Conservation (phyloP, 2,113 vertebrate genomes). For the Ceyx cyanopectus region DNA sequence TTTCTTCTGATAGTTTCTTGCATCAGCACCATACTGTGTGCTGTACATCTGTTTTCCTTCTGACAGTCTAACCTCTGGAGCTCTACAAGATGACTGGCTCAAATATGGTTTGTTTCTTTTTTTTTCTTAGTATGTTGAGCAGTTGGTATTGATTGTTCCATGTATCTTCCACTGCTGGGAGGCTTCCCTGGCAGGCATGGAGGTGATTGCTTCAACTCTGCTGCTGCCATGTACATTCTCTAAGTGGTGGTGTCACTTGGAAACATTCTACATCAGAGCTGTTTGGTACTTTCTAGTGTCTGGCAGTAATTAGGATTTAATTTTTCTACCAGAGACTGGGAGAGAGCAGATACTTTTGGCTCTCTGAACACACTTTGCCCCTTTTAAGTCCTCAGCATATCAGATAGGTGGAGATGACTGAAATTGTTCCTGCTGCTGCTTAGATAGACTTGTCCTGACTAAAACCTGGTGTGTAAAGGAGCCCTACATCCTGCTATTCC, state of each 20-base stretch:
- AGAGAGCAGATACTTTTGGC: background rate
- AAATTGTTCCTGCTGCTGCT: background rate
- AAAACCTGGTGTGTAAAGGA: background rate
- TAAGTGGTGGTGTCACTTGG: background rate
- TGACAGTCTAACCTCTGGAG: background rate
- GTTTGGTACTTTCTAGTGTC: background rate
- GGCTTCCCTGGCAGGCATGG: background rate
- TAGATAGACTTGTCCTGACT: background rate
- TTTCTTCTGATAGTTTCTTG: background rate
- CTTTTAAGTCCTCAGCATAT: background rate
- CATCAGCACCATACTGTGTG: background rate
- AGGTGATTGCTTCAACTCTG: accelerated
- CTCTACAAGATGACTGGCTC: background rate
- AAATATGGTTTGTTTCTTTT: background rate
- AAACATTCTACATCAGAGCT: background rate
- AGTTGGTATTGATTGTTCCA: background rate
- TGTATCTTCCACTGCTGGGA: background rate
- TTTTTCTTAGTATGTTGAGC: background rate
- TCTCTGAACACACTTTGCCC: background rate
- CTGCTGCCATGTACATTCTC: background rate
- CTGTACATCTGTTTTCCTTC: background rate
- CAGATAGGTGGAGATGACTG: background rate
- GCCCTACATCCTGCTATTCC: background rate
- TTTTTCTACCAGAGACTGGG: background rate
- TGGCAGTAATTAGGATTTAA: background rate